A percentile compares a stretch with the other conserved stretches of the same genome.
Conservation (phyloP, 2,797 vertebrate genomes). For the Enteromius unitaeniatus region DNA sequence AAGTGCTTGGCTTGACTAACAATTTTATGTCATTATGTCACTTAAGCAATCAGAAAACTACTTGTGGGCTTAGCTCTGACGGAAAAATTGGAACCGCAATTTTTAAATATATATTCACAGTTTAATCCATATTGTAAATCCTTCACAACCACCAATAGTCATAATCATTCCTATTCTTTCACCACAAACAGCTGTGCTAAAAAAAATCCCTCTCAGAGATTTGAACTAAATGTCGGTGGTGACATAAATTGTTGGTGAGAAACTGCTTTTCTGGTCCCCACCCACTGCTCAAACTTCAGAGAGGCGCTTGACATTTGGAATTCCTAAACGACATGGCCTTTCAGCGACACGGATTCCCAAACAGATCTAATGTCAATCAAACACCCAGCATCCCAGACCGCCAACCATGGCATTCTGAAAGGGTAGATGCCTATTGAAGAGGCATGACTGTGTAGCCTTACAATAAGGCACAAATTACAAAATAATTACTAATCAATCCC, state of each 20-base stretch:
- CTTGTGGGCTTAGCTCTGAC: slow-evolving; percentile 18
- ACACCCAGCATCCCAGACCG: slow-evolving; percentile 40
- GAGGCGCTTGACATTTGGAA: slow-evolving; percentile 78
- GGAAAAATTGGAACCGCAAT: background rate
- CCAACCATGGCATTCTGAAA: slow-evolving; percentile 34
- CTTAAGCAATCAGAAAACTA: slow-evolving; percentile 15
- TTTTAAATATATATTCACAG: background rate
- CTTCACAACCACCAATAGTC: slow-evolving; percentile 7
- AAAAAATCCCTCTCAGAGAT: background rate
- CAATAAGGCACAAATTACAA: slow-evolving; percentile 17
- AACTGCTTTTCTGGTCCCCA: slow-evolving; percentile 65
- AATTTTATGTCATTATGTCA: background rate
- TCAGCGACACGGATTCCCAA: slow-evolving; percentile 66
- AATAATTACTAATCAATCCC: slow-evolving; percentile 35
- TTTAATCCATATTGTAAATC: slow-evolving; percentile 24
- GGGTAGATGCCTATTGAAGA: slow-evolving; percentile 13
- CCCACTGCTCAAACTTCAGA: slow-evolving; percentile 69
- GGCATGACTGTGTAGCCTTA: background rate
- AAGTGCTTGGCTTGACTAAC: background rate
- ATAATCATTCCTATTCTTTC: slow-evolving; percentile 7
- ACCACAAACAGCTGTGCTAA: slow-evolving; percentile 5
- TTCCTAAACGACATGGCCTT: slow-evolving; percentile 74
- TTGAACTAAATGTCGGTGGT: slow-evolving; percentile 64
- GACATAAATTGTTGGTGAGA: slow-evolving; percentile 65
- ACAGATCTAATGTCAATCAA: slow-evolving; percentile 73